Conservation (phyloP, 2,888 invertebrate species). For the Andrena flavipes region DNA sequence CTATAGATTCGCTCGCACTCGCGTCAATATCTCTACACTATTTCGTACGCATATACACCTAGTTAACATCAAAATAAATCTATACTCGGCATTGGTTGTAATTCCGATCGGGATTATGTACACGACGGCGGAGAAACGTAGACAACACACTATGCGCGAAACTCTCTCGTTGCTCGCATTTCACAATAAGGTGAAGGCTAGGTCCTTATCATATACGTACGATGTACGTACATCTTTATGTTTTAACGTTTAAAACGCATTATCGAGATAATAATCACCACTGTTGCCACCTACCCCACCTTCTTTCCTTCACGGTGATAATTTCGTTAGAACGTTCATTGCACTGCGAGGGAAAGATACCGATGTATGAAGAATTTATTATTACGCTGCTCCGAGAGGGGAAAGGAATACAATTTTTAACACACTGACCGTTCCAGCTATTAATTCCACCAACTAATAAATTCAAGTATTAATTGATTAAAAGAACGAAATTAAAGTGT, state of each 20-base stretch:
- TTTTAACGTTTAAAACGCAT: slow-evolving; percentile 32
- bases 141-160: slow-evolving; percentile 22
- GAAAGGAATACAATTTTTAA: no score
- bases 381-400: no score
- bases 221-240: slow-evolving; percentile 54
- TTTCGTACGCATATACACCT: slow-evolving; percentile 78
- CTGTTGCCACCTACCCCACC: background rate
- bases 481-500: no score
- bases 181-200: slow-evolving; percentile 11
- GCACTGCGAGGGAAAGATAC: no score
- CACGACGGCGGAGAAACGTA: slow-evolving; percentile 72
- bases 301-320: background rate
- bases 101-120: slow-evolving; percentile 77
- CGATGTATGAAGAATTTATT: no score
- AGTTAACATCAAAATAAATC: slow-evolving; percentile 85
- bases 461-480: no score
- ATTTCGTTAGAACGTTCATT: background rate
- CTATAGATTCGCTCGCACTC: slow-evolving; percentile 23
- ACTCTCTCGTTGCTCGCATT: slow-evolving; percentile 1
- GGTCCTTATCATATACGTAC: slow-evolving; percentile 61
- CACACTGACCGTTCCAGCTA: no score
- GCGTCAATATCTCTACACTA: slow-evolving; percentile 30
- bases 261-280: background rate
- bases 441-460: no score
- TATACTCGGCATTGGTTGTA: slow-evolving; percentile 81